Conservation (phyloP, 2,113 vertebrate genomes). For the Oryzias curvinotus region DNA sequence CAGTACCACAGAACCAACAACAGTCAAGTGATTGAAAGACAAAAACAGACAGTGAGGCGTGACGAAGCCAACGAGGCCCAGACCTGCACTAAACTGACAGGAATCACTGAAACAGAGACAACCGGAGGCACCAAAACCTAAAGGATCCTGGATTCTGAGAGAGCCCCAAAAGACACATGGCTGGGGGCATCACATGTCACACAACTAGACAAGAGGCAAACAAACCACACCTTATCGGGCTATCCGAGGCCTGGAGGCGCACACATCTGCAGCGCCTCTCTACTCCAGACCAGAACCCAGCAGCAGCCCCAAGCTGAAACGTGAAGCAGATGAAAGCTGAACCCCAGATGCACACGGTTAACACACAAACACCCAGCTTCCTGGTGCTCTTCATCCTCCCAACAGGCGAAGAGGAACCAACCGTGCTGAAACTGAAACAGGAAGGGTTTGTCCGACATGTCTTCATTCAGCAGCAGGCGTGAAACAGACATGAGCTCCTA, state of each 20-base stretch:
- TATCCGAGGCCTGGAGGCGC: too few species aligned
- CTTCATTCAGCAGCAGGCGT: conserved; percentile 24
- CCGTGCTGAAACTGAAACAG: conserved; percentile 52
- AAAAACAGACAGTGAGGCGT: not conserved
- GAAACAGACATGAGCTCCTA: not conserved
- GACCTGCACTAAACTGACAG: too few species aligned
- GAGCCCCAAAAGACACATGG: too few species aligned
- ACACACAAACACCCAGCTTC: not conserved
- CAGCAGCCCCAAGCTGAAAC: not conserved
- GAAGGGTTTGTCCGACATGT: conserved; percentile 39
- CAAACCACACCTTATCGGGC: too few species aligned
- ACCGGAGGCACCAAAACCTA: too few species aligned
- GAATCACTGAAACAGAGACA: too few species aligned
- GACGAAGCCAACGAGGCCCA: not conserved
- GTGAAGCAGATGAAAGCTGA: not conserved
- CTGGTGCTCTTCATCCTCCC: not conserved
- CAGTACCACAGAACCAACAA: too few species aligned
- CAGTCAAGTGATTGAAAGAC: not conserved
- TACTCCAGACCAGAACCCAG: too few species aligned
- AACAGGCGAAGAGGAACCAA: conserved; percentile 45
- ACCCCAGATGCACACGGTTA: not conserved
- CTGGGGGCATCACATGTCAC: too few species aligned
- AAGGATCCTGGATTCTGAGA: too few species aligned
- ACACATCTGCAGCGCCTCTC: too few species aligned
- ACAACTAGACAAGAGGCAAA: too few species aligned